Conservation (phyloP, 2,113 vertebrate genomes). For the Bucco capensis region DNA sequence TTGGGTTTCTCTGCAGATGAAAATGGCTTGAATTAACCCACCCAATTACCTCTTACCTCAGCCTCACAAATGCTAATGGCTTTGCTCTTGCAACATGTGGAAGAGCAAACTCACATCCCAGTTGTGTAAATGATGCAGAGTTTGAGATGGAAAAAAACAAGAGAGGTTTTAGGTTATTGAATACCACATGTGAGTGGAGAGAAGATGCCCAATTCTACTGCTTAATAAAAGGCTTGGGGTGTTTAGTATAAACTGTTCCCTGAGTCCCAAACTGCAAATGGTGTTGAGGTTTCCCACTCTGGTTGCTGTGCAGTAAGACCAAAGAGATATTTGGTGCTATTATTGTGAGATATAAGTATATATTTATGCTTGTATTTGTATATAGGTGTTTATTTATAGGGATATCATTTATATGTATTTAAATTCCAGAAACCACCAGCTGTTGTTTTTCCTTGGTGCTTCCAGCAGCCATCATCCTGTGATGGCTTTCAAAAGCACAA, state of each 20-base stretch:
- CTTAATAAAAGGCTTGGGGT: background rate
- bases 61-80: background rate
- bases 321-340: background rate
- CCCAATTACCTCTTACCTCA: conserved; percentile 10
- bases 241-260: background rate
- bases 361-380: background rate
- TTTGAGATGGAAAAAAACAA: background rate
- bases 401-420: background rate
- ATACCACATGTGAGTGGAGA: background rate
- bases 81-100: background rate
- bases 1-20: background rate
- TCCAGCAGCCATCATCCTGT: background rate
- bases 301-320: background rate
- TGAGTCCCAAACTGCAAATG: background rate
- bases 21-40: conserved; percentile 34
- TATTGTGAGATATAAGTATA: background rate
- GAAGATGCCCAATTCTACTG: background rate
- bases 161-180: background rate
- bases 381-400: background rate
- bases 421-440: background rate
- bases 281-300: background rate
- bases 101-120: background rate
- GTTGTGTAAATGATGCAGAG: background rate
- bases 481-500: background rate
- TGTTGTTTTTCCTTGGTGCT: background rate